phyloP scores from a whole-genome alignment of 2,797 vertebrate species.

The Sebastes kiyomatsui region DNA sequence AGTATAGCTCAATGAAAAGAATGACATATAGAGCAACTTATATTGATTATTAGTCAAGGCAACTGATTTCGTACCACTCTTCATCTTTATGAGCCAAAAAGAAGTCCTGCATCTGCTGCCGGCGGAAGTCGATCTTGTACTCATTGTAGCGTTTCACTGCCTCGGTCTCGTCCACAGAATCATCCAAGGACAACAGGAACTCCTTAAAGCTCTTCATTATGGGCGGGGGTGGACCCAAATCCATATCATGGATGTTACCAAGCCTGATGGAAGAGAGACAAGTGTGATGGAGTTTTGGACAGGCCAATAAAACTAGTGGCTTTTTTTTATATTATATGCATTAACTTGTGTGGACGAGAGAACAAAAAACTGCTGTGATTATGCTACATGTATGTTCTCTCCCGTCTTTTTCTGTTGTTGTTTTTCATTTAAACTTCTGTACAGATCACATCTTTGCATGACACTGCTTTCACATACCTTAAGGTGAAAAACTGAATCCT shows the following conservation, averaged over 20 bases:
- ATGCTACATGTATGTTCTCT: background rate
- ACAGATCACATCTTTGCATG: background rate
- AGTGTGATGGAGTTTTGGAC: background rate
- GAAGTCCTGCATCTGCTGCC: conserved; percentile 98
- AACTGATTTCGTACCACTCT: conserved; percentile 89
- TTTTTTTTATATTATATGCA: background rate
- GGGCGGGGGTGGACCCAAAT: conserved; percentile 88
- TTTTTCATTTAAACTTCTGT: background rate
- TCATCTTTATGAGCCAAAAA: conserved; percentile 96
- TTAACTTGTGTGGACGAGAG: background rate
- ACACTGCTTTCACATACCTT: background rate
- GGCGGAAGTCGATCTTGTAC: conserved; percentile 94
- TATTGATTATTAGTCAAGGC: conserved; percentile 12
- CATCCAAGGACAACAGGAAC: conserved; percentile 92
- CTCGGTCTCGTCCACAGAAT: conserved; percentile 94
- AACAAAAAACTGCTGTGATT: background rate
- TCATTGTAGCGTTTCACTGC: conserved; percentile 95
- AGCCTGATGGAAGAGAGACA: conserved; percentile 75
- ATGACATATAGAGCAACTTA: background rate
- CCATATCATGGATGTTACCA: conserved; percentile 93
- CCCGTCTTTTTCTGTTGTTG: background rate
- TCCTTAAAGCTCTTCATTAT: conserved; percentile 97
- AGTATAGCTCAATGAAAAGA: background rate
- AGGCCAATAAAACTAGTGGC: background rate
- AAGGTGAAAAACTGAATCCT: background rate